phyloP scores from a whole-genome alignment of 2,113 vertebrate genomes.

The Mesitornis unicolor region DNA sequence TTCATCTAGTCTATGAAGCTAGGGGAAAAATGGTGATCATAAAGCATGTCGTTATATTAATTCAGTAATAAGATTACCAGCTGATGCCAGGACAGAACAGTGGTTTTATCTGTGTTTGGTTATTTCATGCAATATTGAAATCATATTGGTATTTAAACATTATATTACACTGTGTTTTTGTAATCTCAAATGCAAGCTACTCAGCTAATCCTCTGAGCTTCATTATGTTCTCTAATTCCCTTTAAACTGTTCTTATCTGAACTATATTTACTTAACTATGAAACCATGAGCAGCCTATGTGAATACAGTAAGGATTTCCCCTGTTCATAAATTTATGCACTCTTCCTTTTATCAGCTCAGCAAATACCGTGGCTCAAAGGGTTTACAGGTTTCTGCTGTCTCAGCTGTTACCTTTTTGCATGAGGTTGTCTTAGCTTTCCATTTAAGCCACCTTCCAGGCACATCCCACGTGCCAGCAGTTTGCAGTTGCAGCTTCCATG shows the following conservation, averaged over 20 bases:
- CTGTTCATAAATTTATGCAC: not conserved
- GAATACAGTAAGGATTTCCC: conserved; percentile 40
- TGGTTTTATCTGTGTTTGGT: conserved; percentile 12
- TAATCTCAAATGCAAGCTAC: conserved; percentile 38
- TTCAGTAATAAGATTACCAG: conserved; percentile 34
- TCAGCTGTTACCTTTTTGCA: not conserved
- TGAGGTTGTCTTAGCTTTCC: not conserved
- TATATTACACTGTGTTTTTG: not conserved
- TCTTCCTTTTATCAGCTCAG: conserved; percentile 41
- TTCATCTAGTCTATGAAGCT: not conserved
- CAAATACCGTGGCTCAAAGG: conserved; percentile 51
- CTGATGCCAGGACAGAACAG: not conserved
- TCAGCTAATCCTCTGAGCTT: conserved; percentile 25
- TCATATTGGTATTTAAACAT: conserved; percentile 25
- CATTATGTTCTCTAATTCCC: conserved; percentile 35
- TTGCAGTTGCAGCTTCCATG: not conserved
- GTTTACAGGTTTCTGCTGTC: conserved; percentile 37
- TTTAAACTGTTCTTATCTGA: conserved; percentile 38
- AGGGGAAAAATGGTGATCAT: not conserved
- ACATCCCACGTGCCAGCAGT: not conserved
- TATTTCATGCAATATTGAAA: conserved; percentile 19
- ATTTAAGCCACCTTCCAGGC: not conserved
- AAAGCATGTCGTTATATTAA: not conserved
- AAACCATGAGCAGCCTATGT: not conserved
- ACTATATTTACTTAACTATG: conserved; percentile 44